Conservation (phyloP, 2,888 invertebrate genomes). For the Torymus texanus region DNA sequence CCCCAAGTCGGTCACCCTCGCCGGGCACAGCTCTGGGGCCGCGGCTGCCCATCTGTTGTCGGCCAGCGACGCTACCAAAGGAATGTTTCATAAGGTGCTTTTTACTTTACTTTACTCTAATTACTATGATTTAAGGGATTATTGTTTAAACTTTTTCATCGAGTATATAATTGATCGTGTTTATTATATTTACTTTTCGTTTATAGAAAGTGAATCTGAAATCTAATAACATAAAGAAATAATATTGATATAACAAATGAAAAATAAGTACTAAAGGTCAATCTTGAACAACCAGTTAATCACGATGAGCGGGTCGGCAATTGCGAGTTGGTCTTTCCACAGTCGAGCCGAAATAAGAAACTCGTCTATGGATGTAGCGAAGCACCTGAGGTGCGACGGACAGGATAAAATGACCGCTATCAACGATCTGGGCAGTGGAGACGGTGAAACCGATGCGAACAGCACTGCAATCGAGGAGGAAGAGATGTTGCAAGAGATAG, state of each 20-base stretch:
- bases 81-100: slow-evolving; percentile 67
- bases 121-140: too few species aligned
- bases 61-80: slow-evolving; percentile 65
- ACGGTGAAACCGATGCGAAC: slow-evolving; percentile 10
- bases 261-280: too few species aligned
- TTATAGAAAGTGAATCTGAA: too few species aligned
- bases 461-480: slow-evolving; percentile 12
- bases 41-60: slow-evolving; percentile 62
- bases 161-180: too few species aligned
- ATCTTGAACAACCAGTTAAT: slow-evolving; percentile 57
- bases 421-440: slow-evolving; percentile 8
- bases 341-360: slow-evolving; percentile 56
- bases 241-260: too few species aligned
- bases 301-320: slow-evolving; percentile 64
- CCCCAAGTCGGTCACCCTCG: slow-evolving; percentile 64
- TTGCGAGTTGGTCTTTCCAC: slow-evolving; percentile 59
- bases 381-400: slow-evolving; percentile 58
- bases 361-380: slow-evolving; percentile 61
- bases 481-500: slow-evolving; percentile 26
- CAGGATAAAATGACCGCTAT: neutral
- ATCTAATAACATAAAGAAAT: too few species aligned
- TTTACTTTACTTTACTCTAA: neutral
- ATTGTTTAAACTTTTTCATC: too few species aligned
- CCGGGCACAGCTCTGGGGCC: slow-evolving; percentile 67
- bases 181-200: too few species aligned